These are phyloP conservation scores for Triplophysa dalaica DNA, from an alignment of 2,113 vertebrate species.

Conservation along the genomic window DNA sequence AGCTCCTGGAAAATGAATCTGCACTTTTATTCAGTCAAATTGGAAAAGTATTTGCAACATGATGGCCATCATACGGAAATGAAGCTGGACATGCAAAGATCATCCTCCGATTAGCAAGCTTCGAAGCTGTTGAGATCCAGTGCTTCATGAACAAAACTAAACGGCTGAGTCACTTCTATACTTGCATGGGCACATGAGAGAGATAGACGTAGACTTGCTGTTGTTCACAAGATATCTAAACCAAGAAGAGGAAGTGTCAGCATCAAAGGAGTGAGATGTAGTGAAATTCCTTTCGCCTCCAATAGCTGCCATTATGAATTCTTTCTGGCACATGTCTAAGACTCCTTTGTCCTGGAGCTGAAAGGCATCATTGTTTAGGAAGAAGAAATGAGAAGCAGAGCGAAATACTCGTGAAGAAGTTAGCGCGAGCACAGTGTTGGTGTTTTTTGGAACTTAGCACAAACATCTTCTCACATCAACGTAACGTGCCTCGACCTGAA, in stretches of 20 bases:
- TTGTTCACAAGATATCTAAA: slow-evolving; percentile 47
- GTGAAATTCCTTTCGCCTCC: slow-evolving; percentile 56
- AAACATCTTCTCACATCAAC: slow-evolving; percentile 43
- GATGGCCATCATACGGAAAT: too few species aligned
- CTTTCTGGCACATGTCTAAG: slow-evolving; percentile 37
- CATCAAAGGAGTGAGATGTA: slow-evolving; percentile 52
- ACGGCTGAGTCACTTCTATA: slow-evolving; percentile 7
- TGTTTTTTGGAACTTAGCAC: slow-evolving; percentile 42
- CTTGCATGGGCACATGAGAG: background rate
- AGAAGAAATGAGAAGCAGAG: slow-evolving; percentile 50
- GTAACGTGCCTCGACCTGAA: slow-evolving; percentile 55
- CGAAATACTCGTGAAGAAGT: slow-evolving; percentile 56
- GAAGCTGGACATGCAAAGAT: too few species aligned
- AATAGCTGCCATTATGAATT: slow-evolving; percentile 62
- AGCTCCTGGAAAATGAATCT: too few species aligned
- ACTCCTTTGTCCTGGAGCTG: slow-evolving; percentile 53
- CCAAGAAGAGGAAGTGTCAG: slow-evolving; percentile 49
- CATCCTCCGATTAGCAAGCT: background rate
- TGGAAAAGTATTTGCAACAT: too few species aligned
- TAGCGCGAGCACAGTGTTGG: slow-evolving; percentile 42
- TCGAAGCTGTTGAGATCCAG: background rate
- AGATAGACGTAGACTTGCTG: slow-evolving; percentile 6
- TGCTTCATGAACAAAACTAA: background rate
- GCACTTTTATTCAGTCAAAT: too few species aligned
- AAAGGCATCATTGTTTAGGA: slow-evolving; percentile 41